Base-by-base conservation (phyloP, 2,113 vertebrate species). In the Malaclemys terrapin region DNA sequence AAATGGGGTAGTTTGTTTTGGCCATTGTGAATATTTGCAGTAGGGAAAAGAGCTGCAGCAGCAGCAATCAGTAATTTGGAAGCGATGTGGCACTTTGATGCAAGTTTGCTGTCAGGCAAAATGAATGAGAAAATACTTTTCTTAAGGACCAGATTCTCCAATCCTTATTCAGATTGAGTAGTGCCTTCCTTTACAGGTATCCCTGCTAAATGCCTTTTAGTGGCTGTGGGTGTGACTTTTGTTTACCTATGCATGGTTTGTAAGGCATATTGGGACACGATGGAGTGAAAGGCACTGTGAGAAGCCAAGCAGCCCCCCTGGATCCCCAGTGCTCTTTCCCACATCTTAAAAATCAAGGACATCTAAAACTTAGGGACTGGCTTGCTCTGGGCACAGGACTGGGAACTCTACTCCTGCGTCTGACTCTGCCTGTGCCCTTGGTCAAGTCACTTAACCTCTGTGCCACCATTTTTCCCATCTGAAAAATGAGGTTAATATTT, bases 1-100 rank as follows among this genome's bases (percentile, higher is more conserved):
- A 53, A 93, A 75, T 50, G 0, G 3, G 25, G 5, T 84, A 59
- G 88, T 95, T 95, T 88, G 53, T 65, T 94, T 89, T 93, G 96
- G 72, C 53, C 62, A 50, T 80, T 53, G 38, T 89, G 95, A 94
- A 29, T 90, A 91, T 88, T 93, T 65, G 31, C 13, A 31, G 62
- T 31, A 35, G 62, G 62, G 31, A 65, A 65, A 65, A 35, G 29
- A 65, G 31, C 42, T 42, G 42, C 31, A 65, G 62, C 31, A 65
- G 62, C 31, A 53, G 52, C 52, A 29, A 59, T 59, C 57, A 59
- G 57, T 59, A 59, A 59, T 59, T 59, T 59, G 57, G 27, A 59
- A 29, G 57, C 29, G 3, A 35, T 65, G 59, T 31, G 29, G 13
- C 59, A 35, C 62, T 65, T 35, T 7, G 29, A 35, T 16, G 62